phyloP scores from a whole-genome alignment of 1,140 invertebrate species.

The Drosophila equinoxialis region DNA sequence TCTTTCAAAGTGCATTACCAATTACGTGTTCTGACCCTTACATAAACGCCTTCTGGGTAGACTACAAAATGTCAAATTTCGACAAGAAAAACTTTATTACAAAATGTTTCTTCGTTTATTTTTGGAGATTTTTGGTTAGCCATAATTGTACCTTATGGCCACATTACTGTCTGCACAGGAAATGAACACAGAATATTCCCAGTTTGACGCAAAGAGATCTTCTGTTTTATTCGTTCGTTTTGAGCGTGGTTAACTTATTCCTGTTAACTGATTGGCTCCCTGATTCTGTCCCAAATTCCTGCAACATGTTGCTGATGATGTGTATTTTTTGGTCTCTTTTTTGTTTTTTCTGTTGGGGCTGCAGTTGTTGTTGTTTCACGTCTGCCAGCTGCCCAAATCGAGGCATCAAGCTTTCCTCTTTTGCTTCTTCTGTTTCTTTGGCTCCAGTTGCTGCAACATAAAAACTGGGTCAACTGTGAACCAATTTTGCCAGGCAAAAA shows the following conservation, averaged over 20 bases:
- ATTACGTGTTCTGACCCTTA: neutral
- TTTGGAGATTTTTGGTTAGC: neutral
- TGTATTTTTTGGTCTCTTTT: conserved; percentile 16
- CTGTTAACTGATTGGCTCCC: conserved; percentile 37
- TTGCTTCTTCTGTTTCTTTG: conserved; percentile 12
- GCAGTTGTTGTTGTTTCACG: conserved; percentile 28
- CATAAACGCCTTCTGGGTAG: too few species aligned
- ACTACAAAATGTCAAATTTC: neutral
- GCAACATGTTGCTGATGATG: conserved; percentile 19
- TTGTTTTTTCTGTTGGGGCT: conserved; percentile 3
- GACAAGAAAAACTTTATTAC: neutral
- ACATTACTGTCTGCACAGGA: neutral
- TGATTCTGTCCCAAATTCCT: conserved; percentile 50
- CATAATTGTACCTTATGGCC: conserved; percentile 1
- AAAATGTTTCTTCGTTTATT: too few species aligned
- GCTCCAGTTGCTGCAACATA: conserved; percentile 9
- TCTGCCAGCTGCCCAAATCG: conserved; percentile 51
- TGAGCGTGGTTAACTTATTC: conserved; percentile 37
- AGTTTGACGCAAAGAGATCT: conserved; percentile 19
- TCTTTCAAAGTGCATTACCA: neutral
- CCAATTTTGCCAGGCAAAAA: conserved; percentile 58
- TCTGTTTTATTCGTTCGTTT: conserved; percentile 14
- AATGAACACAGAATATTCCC: neutral
- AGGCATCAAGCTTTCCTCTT: conserved; percentile 34
- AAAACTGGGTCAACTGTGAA: conserved; percentile 57